A percentile compares a stretch with the other conserved stretches of the same genome.
phyloP scores from a whole-genome alignment of 2,888 invertebrate genomes.

The Cryptophagus acutangulus region DNA sequence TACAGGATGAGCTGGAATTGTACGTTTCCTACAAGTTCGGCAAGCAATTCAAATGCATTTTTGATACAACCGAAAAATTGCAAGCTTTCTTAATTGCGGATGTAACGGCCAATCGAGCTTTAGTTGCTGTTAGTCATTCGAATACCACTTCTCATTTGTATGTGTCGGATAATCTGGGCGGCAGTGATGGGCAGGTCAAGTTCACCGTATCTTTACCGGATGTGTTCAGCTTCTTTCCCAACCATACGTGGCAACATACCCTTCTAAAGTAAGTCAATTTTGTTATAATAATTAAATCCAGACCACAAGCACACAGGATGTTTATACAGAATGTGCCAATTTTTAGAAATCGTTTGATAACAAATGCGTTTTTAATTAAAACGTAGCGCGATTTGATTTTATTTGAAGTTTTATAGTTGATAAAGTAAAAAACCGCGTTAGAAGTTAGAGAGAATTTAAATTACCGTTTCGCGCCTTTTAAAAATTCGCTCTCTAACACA shows the following conservation, averaged over 20 bases:
- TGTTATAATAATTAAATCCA: not conserved
- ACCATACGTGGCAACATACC: slow-evolving; percentile 72
- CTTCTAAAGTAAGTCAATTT: slow-evolving; percentile 68
- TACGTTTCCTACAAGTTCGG: slow-evolving; percentile 73
- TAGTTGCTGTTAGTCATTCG: slow-evolving; percentile 77
- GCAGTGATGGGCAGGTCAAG: slow-evolving; percentile 55
- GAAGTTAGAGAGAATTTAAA: no score
- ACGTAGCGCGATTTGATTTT: no score
- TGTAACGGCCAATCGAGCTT: slow-evolving; percentile 72
- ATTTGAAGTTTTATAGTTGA: no score
- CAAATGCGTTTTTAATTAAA: no score
- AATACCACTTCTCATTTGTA: slow-evolving; percentile 72
- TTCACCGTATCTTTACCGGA: slow-evolving; percentile 76
- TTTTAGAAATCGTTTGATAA: no score
- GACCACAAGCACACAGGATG: no score
- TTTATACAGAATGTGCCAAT: no score
- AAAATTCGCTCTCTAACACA: no score
- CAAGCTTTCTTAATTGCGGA: slow-evolving; percentile 78
- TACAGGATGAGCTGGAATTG: slow-evolving; percentile 49
- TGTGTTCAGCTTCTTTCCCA: slow-evolving; percentile 79
- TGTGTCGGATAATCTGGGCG: slow-evolving; percentile 63
- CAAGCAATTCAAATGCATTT: slow-evolving; percentile 66
- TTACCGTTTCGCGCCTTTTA: no score
- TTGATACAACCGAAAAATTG: slow-evolving; percentile 63
- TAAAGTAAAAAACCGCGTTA: no score